Base-by-base conservation (phyloP, 2,888 invertebrate species). In the Agrotis segetum region DNA sequence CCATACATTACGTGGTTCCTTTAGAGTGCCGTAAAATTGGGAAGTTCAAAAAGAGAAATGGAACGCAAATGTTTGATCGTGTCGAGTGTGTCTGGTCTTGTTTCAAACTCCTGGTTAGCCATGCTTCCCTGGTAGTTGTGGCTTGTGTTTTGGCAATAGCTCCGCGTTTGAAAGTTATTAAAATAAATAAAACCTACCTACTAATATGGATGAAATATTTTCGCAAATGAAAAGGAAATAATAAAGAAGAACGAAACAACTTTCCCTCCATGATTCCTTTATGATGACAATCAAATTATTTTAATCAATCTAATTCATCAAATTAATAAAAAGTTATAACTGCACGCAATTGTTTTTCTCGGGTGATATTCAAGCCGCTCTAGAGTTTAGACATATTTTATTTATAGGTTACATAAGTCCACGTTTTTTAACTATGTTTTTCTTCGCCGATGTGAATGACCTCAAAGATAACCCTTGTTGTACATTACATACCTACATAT, bases 111-210 rank as follows among this genome's bases (percentile, higher is more conserved):
- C 53, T 59, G 16, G 46, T 55, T 21, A n/a, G 24, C 16, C 3
- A 64, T 76, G 76, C 21, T 70, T 11, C 11, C 65, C 34, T 70
- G 63, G 77, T 78, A 76, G 34, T 56, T 59, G 17, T 17, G 16
- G 29, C 24, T 40, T 62, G 66, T 50, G 46, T 67, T 81, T 71
- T 81, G 71, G 63, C 34, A 53, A 49, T 14, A 53, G 34, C 0
- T 16, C 34, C 13, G 29, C 47, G 52, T 66, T 49, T 53, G 29
- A 50, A 49, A 21, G 24, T 24, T n/a, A n/a, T n/a, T n/a, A n/a
- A n/a, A n/a, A 24, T 24, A 24, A 24, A 24, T 24, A 24, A 24
- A 24, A 24, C 24, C 24, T 17, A 17, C 6, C 17, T 21, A 16
- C 21, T 19, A 19, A 29, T 29, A 11, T 11, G 13, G 11, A n/a